Conservation (phyloP, 2,888 invertebrate species). For the Chloroclystis v-ata region DNA sequence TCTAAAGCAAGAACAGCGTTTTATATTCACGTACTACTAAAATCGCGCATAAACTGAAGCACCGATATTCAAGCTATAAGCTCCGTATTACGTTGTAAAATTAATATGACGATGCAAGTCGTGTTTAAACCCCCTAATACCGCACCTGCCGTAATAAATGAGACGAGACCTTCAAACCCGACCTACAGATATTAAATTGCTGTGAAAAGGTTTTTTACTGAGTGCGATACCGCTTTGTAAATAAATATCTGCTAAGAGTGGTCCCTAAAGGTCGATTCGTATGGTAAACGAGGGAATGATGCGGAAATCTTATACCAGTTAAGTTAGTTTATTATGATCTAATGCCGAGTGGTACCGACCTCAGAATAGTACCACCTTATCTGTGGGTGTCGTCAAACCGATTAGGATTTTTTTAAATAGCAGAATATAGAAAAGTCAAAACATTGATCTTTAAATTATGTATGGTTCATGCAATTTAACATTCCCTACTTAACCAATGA, state of each 20-base stretch:
- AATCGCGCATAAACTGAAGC: constrained; percentile 11
- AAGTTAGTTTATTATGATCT: no score
- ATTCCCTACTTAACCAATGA: neutral
- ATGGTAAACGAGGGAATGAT: neutral
- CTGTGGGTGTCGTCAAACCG: no score
- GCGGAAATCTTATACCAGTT: no score
- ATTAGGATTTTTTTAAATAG: no score
- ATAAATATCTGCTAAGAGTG: neutral
- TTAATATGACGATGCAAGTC: constrained; percentile 20
- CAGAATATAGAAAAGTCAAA: no score
- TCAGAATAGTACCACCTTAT: no score
- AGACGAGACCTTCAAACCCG: constrained; percentile 12
- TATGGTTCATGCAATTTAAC: no score
- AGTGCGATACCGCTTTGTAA: constrained; percentile 3
- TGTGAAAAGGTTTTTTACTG: constrained; percentile 1
- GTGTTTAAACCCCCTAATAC: constrained; percentile 15
- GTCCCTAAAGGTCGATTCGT: neutral
- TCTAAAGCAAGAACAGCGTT: no score
- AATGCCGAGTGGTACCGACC: no score
- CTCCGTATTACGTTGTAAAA: constrained; percentile 17
- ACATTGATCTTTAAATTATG: no score
- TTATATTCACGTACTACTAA: constrained; percentile 2
- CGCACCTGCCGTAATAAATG: constrained; percentile 21
- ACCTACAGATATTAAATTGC: constrained; percentile 10
- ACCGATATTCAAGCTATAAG: constrained; percentile 14